These are phyloP conservation scores for Platichthys stellatus DNA, from an alignment of 2,113 vertebrate species.

Conservation along the genomic window DNA sequence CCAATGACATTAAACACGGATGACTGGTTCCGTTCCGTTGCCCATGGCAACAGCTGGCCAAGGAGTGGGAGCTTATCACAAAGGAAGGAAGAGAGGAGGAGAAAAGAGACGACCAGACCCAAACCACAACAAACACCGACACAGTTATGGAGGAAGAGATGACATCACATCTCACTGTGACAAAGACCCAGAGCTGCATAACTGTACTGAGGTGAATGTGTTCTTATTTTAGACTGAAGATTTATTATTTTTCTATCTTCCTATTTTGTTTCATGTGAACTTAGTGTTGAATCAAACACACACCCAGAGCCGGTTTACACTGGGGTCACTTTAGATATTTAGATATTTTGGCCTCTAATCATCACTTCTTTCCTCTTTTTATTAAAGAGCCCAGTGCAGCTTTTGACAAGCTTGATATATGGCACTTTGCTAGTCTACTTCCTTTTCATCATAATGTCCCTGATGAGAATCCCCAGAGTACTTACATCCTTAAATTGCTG, in stretches of 20 bases:
- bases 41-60: conserved; percentile 91
- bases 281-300: conserved; percentile 2
- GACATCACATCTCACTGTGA: conserved; percentile 12
- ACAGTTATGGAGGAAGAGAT: conserved; percentile 24
- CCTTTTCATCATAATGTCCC: conserved; percentile 58
- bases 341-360: conserved; percentile 1
- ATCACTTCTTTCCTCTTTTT: conserved; percentile 16
- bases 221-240: background rate
- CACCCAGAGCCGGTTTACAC: background rate
- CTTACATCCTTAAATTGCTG: conserved; percentile 61
- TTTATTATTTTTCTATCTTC: too few relatives aligned
- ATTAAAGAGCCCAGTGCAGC: conserved; percentile 1
- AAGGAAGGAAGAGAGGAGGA: conserved; percentile 47
- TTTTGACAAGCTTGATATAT: conserved; percentile 59
- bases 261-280: too few relatives aligned
- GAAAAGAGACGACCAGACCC: conserved; percentile 17
- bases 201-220: conserved; percentile 76
- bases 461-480: conserved; percentile 65
- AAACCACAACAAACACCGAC: conserved; percentile 15
- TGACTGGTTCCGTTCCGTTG: conserved; percentile 91
- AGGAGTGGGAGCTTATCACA: conserved; percentile 87
- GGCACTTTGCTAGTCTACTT: conserved; percentile 16
- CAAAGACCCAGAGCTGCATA: conserved; percentile 47
- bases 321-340: conserved; percentile 4
- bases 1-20: conserved; percentile 95